phyloP scores from a whole-genome alignment of 2,797 vertebrate species.

The Antennarius maculatus region DNA sequence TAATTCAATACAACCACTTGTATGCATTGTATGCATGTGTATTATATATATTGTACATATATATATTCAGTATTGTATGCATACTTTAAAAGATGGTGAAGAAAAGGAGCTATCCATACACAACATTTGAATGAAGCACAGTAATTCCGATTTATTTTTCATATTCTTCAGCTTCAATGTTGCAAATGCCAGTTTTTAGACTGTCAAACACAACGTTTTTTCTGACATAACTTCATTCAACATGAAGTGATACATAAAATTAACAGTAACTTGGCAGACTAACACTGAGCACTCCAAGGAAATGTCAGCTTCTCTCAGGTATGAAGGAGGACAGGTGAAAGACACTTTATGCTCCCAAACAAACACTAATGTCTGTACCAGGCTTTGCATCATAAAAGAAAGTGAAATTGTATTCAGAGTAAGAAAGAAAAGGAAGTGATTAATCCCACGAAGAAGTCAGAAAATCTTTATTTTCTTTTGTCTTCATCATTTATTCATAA shows the following conservation, averaged over 20 bases:
- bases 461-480: constrained; percentile 15
- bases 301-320: constrained; percentile 12
- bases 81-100: too few species aligned
- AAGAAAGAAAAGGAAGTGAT: constrained; percentile 14
- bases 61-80: neutral
- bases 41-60: too few species aligned
- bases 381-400: constrained; percentile 30
- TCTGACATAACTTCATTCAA: neutral
- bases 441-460: constrained; percentile 18
- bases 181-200: neutral
- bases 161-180: neutral
- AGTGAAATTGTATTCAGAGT: constrained; percentile 26
- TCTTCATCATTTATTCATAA: neutral
- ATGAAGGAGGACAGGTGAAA: constrained; percentile 33
- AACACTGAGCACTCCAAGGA: constrained; percentile 12
- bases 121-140: neutral
- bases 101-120: neutral
- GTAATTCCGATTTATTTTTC: too few species aligned
- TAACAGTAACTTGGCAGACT: constrained; percentile 9
- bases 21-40: too few species aligned
- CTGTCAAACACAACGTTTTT: neutral
- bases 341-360: constrained; percentile 17
- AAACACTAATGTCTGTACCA: constrained; percentile 20
- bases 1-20: too few species aligned
- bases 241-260: neutral